A percentile compares a stretch with the other conserved stretches of the same genome.
phyloP scores from a whole-genome alignment of 2,888 invertebrate genomes.

The Frankliniella fusca region DNA sequence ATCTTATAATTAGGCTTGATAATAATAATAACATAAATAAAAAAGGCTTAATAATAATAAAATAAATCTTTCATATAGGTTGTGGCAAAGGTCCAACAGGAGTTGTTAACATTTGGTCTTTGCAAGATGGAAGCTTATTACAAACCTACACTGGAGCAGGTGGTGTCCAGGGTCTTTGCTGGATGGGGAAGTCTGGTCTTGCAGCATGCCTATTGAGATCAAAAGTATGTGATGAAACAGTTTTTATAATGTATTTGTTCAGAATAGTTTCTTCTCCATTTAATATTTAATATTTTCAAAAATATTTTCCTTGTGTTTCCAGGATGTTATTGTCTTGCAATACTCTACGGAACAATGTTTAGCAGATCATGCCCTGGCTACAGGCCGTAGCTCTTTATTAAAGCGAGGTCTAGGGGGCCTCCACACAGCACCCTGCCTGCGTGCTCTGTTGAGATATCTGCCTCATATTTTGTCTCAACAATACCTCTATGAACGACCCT shows the following conservation, averaged over 20 bases:
- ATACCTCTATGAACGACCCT: constrained; percentile 55
- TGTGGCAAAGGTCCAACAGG: constrained; percentile 50
- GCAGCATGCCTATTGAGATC: constrained; percentile 54
- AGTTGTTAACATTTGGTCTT: constrained; percentile 59
- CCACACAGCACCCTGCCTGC: constrained; percentile 54
- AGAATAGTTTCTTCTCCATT: neutral
- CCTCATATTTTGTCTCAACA: constrained; percentile 54
- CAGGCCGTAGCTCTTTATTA: constrained; percentile 51
- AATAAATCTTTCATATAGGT: constrained; percentile 38
- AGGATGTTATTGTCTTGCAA: constrained; percentile 51
- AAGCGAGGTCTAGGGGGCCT: constrained; percentile 53
- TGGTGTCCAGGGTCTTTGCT: constrained; percentile 50
- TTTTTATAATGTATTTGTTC: neutral
- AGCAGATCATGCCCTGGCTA: constrained; percentile 50
- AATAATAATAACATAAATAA: neutral
- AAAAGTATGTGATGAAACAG: constrained; percentile 46
- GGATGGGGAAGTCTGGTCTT: constrained; percentile 52
- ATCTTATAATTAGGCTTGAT: neutral
- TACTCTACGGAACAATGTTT: constrained; percentile 49
- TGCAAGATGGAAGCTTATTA: constrained; percentile 55
- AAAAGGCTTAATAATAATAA: neutral
- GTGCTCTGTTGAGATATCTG: constrained; percentile 48
- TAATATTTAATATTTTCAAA: neutral
- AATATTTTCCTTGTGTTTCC: constrained; percentile 32
- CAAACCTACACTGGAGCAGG: constrained; percentile 56